Evolutionary conservation across 2,113 vertebrate species (phyloP).

Genomic region (human): DNA sequence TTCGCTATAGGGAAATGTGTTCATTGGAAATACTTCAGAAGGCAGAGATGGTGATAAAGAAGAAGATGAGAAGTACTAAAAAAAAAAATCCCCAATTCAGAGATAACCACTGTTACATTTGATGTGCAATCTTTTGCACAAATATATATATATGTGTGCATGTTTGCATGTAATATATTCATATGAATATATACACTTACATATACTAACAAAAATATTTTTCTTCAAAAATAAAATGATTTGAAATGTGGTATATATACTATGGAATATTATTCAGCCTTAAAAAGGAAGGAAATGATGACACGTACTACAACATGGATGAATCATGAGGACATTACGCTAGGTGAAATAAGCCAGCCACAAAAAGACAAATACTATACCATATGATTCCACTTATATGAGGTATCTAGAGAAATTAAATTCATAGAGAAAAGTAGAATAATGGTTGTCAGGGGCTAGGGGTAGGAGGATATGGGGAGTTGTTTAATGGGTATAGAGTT

Average conservation of each 20-base stretch:
- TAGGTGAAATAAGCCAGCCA: not conserved
- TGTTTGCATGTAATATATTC: not conserved
- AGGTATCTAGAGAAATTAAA: not conserved
- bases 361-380: not conserved
- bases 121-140: not conserved
- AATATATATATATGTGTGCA: not conserved
- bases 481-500: not conserved
- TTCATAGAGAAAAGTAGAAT: not conserved
- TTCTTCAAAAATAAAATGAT: conserved; percentile 37
- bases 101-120: not conserved
- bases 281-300: not conserved
- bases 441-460: no score
- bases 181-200: not conserved
- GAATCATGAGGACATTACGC: not conserved
- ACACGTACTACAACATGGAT: not conserved
- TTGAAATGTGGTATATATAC: not conserved
- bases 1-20: not conserved
- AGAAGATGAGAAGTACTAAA: not conserved
- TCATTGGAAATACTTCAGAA: not conserved
- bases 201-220: not conserved
- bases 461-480: not conserved
- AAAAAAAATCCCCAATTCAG: not conserved
- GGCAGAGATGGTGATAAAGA: not conserved
- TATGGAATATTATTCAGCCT: not conserved
- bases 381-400: not conserved